Percentiles rank a stretch among this genome's conserved stretches.
Conservation (phyloP, 2,797 vertebrate genomes). For the Aplochiton taeniatus region DNA sequence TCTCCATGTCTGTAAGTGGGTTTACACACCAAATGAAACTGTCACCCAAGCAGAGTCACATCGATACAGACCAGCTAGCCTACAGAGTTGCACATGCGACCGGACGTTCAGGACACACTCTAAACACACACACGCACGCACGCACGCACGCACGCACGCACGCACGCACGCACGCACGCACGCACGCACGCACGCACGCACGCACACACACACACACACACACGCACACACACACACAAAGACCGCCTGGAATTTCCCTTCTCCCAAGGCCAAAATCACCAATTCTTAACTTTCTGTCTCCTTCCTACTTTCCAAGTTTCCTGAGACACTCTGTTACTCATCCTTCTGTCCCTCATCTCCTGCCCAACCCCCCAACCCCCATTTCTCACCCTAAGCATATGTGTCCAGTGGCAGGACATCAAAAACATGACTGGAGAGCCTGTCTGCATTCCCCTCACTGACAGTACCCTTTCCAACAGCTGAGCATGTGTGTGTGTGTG, state of each 20-base stretch:
- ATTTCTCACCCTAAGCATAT: constrained; percentile 7
- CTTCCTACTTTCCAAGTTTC: neutral
- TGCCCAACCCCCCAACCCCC: neutral
- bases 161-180: constrained; percentile 2
- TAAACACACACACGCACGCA: too few species aligned
- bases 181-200: neutral
- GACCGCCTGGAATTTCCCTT: neutral
- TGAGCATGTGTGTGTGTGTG: constrained; percentile 12
- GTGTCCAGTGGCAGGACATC: constrained; percentile 33
- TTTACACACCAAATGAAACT: too few species aligned
- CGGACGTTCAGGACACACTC: neutral
- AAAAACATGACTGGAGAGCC: constrained; percentile 42
- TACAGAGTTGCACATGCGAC: constrained; percentile 18
- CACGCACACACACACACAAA: constrained; percentile 5
- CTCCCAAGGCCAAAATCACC: neutral
- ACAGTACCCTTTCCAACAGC: constrained; percentile 28
- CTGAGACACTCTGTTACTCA: neutral
- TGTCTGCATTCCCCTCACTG: constrained; percentile 40
- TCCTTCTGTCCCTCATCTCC: neutral
- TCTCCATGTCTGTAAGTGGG: constrained; percentile 6
- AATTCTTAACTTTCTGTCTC: neutral
- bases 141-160: constrained; percentile 4
- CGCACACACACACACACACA: constrained; percentile 2
- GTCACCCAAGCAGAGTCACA: constrained; percentile 33
- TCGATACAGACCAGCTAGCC: constrained; percentile 12